A percentile compares a stretch with the other conserved stretches of the same genome.
Evolutionary conservation across 2,797 vertebrate genomes (phyloP).

Genomic region (Mastacembelus armatus): DNA sequence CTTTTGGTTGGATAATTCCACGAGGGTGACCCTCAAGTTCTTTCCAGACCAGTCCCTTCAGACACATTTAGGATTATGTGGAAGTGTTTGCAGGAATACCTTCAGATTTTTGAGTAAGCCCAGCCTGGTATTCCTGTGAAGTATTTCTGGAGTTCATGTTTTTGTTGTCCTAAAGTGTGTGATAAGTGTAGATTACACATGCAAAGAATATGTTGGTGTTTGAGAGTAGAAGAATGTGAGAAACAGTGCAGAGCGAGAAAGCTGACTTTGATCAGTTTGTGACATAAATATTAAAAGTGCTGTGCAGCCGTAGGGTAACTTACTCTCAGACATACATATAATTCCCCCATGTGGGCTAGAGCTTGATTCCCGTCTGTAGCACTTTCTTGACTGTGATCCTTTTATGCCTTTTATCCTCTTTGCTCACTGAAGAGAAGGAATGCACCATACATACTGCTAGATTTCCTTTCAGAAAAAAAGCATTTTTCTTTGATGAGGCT

Average conservation of each 20-base stretch:
- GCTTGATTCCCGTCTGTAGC: conserved; percentile 65
- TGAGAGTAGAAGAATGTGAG: conserved; percentile 10
- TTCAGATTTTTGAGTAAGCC: neutral
- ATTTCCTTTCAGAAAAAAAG: conserved; percentile 35
- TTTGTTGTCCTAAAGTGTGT: conserved; percentile 10
- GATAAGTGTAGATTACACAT: conserved; percentile 15
- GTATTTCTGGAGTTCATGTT: conserved; percentile 2
- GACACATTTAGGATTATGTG: neutral
- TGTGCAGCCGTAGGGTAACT: conserved; percentile 50
- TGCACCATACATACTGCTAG: conserved; percentile 36
- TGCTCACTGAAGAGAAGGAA: conserved; percentile 37
- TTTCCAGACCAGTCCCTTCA: too few relatives aligned
- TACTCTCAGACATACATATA: conserved; percentile 57
- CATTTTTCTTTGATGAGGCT: conserved; percentile 49
- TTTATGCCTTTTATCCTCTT: conserved; percentile 65
- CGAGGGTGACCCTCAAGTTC: neutral
- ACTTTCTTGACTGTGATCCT: conserved; percentile 62
- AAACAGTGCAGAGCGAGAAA: conserved; percentile 15
- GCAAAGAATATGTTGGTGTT: conserved; percentile 12
- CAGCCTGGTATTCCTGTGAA: conserved; percentile 1
- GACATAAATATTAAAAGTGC: conserved; percentile 65
- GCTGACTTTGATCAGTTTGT: conserved; percentile 62
- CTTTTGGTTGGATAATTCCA: neutral
- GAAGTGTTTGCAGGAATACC: neutral
- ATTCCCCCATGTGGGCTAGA: conserved; percentile 54